Base-by-base conservation (phyloP, 1,140 invertebrate genomes). In the Drosophila melanica region DNA sequence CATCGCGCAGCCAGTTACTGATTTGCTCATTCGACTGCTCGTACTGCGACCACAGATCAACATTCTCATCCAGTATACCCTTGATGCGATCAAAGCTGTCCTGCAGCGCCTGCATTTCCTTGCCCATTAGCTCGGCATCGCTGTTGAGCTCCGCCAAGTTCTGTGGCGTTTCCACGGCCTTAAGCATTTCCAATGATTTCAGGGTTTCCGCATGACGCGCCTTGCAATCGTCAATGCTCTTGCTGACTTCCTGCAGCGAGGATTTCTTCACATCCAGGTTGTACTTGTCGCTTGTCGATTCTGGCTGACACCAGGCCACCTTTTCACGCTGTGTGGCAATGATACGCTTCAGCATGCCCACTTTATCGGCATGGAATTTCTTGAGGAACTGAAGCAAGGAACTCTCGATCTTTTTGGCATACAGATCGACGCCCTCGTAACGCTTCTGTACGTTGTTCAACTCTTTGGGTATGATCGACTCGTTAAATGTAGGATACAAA, bases 211-310 rank as follows among this genome's bases (percentile, higher is more conserved):
- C 81, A 79, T 95, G 94, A 57, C 95, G 94, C 10, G 90, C 86
- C 42, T 94, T 93, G 86, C 95, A 96, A 73, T 96, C 95, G 12
- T 92, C 91, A 47, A 98, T 94, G 37, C 95, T 95, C 58, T 93
- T 93, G 90, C 96, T 94, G 1, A 98, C 95, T 73, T 97, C 97
- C 64, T 93, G 90, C n/a, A 98, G 84, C 7, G 97, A 96, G 3
- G 95, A 94, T 84, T 96, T 94, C 93, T 99, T 99, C 0, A 97
- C 95, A 93, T 98, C 97, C n/a, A 98, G 93, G 91, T 97, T 98
- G 87, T 98, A 98, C 89, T 95, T 95, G 90, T 99, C 97, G 82
- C 96, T 97, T 30, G 95, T 95, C 6, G 95, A 94, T 91, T 98
- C 97, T 0, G 96, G 96, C 71, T 95, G 94, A 92, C 97, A 98